A percentile compares a stretch with the other conserved stretches of the same genome.
phyloP scores from a whole-genome alignment of 2,797 vertebrate genomes.

The Danio jaintianensis region DNA sequence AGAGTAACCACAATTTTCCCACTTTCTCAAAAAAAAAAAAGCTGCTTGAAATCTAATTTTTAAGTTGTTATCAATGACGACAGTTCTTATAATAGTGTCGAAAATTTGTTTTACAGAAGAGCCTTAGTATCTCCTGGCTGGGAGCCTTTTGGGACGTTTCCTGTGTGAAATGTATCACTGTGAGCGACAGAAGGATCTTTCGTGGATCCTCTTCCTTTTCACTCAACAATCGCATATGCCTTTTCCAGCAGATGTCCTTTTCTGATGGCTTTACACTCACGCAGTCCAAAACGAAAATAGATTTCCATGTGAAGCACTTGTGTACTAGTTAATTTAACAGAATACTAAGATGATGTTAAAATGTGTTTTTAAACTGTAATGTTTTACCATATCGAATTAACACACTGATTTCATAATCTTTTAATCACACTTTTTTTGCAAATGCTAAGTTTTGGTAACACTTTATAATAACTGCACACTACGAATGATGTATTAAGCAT shows the following conservation, averaged over 20 bases:
- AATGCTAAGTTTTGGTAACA: neutral
- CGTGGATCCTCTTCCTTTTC: conserved; percentile 16
- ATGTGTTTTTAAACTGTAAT: conserved; percentile 3
- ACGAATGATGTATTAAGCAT: too few species aligned
- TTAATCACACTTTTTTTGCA: neutral
- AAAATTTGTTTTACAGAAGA: conserved; percentile 43
- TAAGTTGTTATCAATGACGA: neutral
- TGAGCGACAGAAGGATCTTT: conserved; percentile 29
- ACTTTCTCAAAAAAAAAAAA: too few species aligned
- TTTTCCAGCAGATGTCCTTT: conserved; percentile 46
- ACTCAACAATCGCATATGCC: conserved; percentile 25
- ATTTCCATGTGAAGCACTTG: neutral
- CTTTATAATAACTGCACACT: too few species aligned
- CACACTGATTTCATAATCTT: neutral
- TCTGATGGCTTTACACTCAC: conserved; percentile 19
- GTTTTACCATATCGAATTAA: neutral
- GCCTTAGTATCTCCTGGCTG: conserved; percentile 32
- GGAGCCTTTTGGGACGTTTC: conserved; percentile 29
- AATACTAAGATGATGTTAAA: neutral
- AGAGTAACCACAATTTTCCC: neutral
- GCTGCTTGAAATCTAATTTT: neutral
- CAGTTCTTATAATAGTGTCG: neutral
- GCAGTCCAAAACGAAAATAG: conserved; percentile 13
- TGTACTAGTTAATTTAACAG: neutral
- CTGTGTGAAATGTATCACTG: conserved; percentile 35